These are phyloP conservation scores for Drymodes brunneopygia DNA, from an alignment of 2,113 vertebrate genomes.

Conservation along the genomic window DNA sequence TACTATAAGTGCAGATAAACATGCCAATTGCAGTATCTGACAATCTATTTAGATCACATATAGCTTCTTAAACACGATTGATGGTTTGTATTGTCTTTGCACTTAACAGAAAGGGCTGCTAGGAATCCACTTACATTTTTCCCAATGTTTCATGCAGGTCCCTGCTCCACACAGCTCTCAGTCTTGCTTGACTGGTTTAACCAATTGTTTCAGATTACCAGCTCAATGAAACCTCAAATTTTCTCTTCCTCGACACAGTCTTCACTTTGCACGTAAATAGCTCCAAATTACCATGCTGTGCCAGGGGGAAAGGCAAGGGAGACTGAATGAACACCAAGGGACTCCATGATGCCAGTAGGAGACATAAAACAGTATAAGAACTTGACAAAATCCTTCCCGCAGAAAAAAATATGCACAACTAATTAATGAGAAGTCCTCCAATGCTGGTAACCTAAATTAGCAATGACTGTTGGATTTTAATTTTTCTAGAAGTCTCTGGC, in stretches of 20 bases:
- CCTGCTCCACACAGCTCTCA: neutral
- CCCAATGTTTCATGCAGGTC: neutral
- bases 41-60: neutral
- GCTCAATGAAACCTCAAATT: neutral
- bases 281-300: neutral
- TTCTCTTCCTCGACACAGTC: neutral
- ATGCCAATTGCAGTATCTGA: neutral
- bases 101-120: neutral
- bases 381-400: neutral
- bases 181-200: neutral
- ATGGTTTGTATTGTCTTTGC: neutral
- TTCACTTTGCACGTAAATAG: neutral
- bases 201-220: neutral
- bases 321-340: neutral
- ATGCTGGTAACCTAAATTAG: neutral
- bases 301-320: neutral
- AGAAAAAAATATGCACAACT: neutral
- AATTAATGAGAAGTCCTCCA: rapidly evolving
- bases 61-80: neutral
- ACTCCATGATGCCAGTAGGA: neutral
- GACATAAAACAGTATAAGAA: neutral
- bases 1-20: neutral
- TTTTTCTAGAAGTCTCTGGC: neutral
- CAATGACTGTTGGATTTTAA: neutral
- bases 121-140: neutral